Conservation (phyloP, 2,888 invertebrate genomes). For the Choristoneura rosaceana region DNA sequence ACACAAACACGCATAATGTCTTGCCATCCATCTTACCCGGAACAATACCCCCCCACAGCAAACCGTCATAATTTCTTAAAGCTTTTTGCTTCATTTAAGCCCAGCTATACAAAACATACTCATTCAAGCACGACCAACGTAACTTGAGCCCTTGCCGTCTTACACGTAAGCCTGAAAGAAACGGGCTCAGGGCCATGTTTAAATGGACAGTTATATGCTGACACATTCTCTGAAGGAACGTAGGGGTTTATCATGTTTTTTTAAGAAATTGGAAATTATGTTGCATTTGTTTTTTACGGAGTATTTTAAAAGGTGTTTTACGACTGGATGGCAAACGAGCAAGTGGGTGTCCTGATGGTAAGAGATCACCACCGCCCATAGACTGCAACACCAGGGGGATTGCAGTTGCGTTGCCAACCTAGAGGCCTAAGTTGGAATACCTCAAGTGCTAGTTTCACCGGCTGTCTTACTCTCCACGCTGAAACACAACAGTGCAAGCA, state of each 20-base stretch:
- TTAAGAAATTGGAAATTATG: constrained; percentile 22
- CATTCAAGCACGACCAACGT: constrained; percentile 49
- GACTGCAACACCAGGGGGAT: too few species aligned
- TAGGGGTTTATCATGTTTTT: constrained; percentile 27
- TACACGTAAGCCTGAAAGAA: constrained; percentile 14
- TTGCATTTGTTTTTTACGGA: too few species aligned
- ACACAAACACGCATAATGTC: constrained; percentile 39
- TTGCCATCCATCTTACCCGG: constrained; percentile 54
- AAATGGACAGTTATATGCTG: constrained; percentile 49
- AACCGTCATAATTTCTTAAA: constrained; percentile 56
- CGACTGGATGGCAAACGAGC: too few species aligned
- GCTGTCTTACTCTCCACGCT: too few species aligned
- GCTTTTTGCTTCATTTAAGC: constrained; percentile 71
- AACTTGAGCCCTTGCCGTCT: constrained; percentile 48
- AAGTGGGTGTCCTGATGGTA: too few species aligned
- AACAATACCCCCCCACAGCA: constrained; percentile 47
- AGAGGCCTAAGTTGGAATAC: too few species aligned
- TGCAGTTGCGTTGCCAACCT: too few species aligned
- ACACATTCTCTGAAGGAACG: constrained; percentile 37
- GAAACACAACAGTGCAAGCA: too few species aligned
- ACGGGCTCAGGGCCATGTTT: constrained; percentile 48
- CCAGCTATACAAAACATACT: constrained; percentile 61
- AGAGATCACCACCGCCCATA: too few species aligned
- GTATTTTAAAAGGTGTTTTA: too few species aligned
- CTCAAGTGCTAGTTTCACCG: too few species aligned